These are phyloP conservation scores for Magallana gigas DNA, from an alignment of 1,140 invertebrate species.

Conservation along the genomic window DNA sequence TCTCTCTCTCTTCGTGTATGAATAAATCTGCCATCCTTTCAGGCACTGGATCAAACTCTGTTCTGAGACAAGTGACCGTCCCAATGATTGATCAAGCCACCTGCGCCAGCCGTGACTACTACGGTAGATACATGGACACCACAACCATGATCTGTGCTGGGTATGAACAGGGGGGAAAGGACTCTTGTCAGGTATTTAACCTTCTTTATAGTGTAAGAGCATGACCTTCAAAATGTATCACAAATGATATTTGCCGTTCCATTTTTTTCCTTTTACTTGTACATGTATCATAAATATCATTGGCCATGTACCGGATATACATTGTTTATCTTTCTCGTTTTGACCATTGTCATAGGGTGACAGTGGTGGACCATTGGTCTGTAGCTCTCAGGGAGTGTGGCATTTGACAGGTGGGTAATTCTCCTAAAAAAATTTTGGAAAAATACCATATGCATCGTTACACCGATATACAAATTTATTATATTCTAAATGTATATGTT, in stretches of 20 bases:
- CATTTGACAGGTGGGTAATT: conserved; percentile 25
- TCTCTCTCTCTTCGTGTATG: no score
- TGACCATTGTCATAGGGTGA: not conserved
- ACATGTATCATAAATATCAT: no score
- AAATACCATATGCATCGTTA: not conserved
- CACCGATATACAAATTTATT: not conserved
- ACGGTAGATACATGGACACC: conserved; percentile 39
- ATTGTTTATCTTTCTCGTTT: no score
- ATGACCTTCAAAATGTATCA: not conserved
- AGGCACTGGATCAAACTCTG: conserved; percentile 22
- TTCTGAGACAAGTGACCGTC: conserved; percentile 44
- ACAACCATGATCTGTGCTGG: conserved; percentile 54
- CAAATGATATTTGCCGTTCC: no score
- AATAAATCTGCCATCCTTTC: not conserved
- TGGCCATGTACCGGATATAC: no score
- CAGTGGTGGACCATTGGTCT: conserved; percentile 43
- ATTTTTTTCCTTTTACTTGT: no score
- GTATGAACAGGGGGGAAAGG: conserved; percentile 45
- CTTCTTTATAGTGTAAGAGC: not conserved
- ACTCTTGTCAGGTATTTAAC: conserved; percentile 48
- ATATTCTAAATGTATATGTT: not conserved
- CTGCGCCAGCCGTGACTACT: conserved; percentile 38
- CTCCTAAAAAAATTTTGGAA: not conserved
- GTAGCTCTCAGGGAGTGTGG: conserved; percentile 8
- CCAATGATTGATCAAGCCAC: conserved; percentile 37